Evolutionary conservation across 2,113 vertebrate species (phyloP).

Genomic region (Albula glossodonta): DNA sequence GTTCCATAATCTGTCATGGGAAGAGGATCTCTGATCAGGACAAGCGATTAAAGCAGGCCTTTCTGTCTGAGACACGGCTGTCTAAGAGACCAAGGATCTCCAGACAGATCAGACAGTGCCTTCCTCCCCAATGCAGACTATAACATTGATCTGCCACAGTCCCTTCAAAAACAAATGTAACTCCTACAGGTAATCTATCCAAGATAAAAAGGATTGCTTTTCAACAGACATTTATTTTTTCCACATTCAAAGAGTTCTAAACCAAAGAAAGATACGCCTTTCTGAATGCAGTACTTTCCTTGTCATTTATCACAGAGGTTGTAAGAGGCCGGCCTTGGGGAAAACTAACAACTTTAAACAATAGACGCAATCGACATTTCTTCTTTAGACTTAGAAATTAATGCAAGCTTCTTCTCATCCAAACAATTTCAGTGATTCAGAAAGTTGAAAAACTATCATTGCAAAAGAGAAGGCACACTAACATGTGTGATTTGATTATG

Average conservation of each 20-base stretch:
- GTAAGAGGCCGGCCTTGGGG: neutral
- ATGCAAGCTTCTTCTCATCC: neutral
- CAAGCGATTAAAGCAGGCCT: conserved; percentile 13
- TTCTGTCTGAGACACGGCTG: conserved; percentile 8
- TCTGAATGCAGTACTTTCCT: neutral
- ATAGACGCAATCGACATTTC: neutral
- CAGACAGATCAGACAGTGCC: conserved; percentile 26
- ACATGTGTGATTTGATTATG: neutral
- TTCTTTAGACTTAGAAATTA: neutral
- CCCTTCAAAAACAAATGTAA: neutral
- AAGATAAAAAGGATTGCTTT: neutral
- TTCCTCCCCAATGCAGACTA: neutral
- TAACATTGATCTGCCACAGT: conserved; percentile 21
- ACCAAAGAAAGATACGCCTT: neutral
- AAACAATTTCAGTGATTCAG: neutral
- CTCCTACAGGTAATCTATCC: neutral
- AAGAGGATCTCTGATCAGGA: neutral
- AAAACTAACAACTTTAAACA: neutral
- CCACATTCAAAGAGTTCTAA: conserved; percentile 8
- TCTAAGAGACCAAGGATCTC: conserved; percentile 19
- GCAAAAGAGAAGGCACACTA: neutral
- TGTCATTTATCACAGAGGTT: neutral
- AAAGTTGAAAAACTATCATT: neutral
- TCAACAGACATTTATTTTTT: conserved; percentile 2
- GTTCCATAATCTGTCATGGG: conserved; percentile 86